Evolutionary conservation across 1,140 invertebrate species (phyloP), one percentile per base, ranked within the genome.

Genomic region (Wiebesia pumilae): DNA sequence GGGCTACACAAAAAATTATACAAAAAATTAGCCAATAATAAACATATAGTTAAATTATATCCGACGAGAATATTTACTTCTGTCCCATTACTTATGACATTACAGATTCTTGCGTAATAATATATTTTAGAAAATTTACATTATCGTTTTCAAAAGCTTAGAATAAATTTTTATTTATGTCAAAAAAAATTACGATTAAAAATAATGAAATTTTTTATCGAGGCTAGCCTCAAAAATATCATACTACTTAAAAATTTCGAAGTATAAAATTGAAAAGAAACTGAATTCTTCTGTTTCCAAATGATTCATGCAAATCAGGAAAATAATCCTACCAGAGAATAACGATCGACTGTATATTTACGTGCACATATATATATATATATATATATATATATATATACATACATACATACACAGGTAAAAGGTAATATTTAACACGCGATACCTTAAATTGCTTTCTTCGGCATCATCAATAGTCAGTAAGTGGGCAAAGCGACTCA

Each of bases 401-500:
- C n/a, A n/a, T n/a, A n/a, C n/a, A n/a, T n/a, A n/a, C n/a, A n/a
- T n/a, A n/a, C n/a, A n/a, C n/a, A n/a, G n/a, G n/a, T n/a, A n/a
- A n/a, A n/a, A n/a, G n/a, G n/a, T n/a, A n/a, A n/a, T n/a, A n/a
- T n/a, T n/a, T n/a, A n/a, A n/a, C n/a, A n/a, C n/a, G n/a, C n/a
- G n/a, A n/a, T n/a, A n/a, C n/a, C n/a, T n/a, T n/a, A n/a, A n/a
- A n/a, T n/a, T n/a, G n/a, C n/a, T n/a, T n/a, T n/a, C n/a, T n/a
- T n/a, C n/a, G n/a, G n/a, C n/a, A n/a, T n/a, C n/a, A n/a, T n/a
- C n/a, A n/a, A n/a, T n/a, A n/a, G n/a, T n/a, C n/a, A n/a, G 43
- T 47, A 3, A 27, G 54, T 80, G 51, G 78, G 78, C 78, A 80
- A 4, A 12, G 24, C 80, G 58, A 67, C 62, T 90, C 65, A 83